These are phyloP conservation scores for Psilanteris sp. DNA, from an alignment of 1,140 invertebrate genomes.

Conservation along the genomic window DNA sequence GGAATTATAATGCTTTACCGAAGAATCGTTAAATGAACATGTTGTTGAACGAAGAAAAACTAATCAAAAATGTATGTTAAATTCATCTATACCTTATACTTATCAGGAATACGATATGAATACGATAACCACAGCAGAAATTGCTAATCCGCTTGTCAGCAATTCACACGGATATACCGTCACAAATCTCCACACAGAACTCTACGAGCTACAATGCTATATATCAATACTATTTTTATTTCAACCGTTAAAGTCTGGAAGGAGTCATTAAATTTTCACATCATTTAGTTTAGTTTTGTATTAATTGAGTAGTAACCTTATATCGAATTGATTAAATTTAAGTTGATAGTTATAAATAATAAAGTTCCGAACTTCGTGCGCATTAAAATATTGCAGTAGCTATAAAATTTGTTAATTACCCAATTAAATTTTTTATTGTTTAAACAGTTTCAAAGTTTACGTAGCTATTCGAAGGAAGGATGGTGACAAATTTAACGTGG, in stretches of 20 bases:
- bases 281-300: neutral
- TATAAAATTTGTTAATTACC: conserved; percentile 26
- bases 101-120: too few relatives aligned
- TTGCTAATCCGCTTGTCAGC: too few relatives aligned
- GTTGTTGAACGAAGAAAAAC: too few relatives aligned
- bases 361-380: neutral
- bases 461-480: conserved; percentile 23
- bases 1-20: too few relatives aligned
- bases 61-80: too few relatives aligned
- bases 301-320: conserved; percentile 6
- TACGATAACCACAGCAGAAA: too few relatives aligned
- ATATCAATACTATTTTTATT: conserved; percentile 11
- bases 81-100: too few relatives aligned
- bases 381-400: neutral
- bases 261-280: neutral
- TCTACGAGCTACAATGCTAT: too few relatives aligned
- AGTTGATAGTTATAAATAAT: neutral
- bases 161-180: too few relatives aligned
- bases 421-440: conserved; percentile 43
- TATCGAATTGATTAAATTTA: too few relatives aligned
- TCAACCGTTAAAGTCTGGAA: neutral
- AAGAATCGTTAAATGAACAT: too few relatives aligned
- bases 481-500: conserved; percentile 48
- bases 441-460: conserved; percentile 17
- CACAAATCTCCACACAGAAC: too few relatives aligned